Percentiles rank a stretch among this genome's conserved stretches.
Evolutionary conservation across 2,888 invertebrate genomes (phyloP).

Genomic region (Podotricha telesiphe): DNA sequence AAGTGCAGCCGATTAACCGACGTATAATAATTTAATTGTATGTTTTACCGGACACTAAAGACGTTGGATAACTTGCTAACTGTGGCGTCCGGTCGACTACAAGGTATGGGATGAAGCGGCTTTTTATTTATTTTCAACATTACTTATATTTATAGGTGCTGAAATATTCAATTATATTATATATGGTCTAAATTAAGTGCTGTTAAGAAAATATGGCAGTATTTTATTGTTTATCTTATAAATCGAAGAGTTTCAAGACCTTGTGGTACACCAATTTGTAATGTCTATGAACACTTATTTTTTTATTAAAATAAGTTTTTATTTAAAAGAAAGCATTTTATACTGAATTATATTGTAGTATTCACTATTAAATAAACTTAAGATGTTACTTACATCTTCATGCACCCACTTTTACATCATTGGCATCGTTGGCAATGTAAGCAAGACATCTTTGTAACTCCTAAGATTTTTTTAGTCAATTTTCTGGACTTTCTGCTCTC

Average conservation of each 20-base stretch:
- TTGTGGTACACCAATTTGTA: background rate
- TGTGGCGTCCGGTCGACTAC: constrained; percentile 11
- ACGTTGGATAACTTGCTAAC: constrained; percentile 13
- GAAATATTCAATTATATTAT: background rate
- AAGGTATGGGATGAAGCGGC: constrained; percentile 49
- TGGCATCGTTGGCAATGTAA: too few relatives aligned
- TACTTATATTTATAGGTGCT: background rate
- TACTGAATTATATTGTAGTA: too few relatives aligned
- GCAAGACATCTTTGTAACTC: too few relatives aligned
- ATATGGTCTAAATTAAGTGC: background rate
- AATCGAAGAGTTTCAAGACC: background rate
- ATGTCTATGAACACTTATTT: background rate
- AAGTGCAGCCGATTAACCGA: constrained; percentile 44
- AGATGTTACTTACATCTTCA: too few relatives aligned
- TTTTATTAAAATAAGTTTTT: too few relatives aligned
- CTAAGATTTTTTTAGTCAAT: too few relatives aligned
- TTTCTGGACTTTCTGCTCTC: too few relatives aligned
- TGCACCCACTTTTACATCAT: too few relatives aligned
- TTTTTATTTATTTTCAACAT: background rate
- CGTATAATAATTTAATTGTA: constrained; percentile 38
- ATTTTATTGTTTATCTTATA: background rate
- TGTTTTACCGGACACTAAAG: constrained; percentile 31
- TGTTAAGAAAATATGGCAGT: background rate
- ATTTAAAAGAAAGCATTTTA: too few relatives aligned
- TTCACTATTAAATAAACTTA: too few relatives aligned